These are phyloP conservation scores for Hylia prasina DNA, from an alignment of 2,113 vertebrate genomes.

Conservation along the genomic window DNA sequence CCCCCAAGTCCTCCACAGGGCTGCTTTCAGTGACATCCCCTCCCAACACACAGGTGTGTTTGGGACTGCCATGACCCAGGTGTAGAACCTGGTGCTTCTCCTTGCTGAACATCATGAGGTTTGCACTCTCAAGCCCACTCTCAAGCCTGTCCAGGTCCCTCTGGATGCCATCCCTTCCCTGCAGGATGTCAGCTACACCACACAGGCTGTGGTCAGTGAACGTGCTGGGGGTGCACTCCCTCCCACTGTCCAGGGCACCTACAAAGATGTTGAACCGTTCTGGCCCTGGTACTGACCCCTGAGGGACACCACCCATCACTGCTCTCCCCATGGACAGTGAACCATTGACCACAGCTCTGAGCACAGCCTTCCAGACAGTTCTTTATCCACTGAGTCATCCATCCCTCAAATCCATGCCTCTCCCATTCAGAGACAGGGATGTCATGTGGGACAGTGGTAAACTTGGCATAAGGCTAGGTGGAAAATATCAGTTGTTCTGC, in stretches of 20 bases:
- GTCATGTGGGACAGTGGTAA: not conserved
- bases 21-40: not conserved
- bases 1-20: too few species aligned
- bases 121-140: not conserved
- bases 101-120: not conserved
- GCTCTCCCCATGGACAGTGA: too few species aligned
- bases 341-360: not conserved
- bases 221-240: too few species aligned
- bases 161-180: not conserved
- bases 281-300: too few species aligned
- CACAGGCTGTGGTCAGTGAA: not conserved
- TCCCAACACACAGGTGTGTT: rapidly evolving
- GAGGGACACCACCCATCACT: too few species aligned
- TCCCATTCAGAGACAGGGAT: not conserved
- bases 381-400: not conserved
- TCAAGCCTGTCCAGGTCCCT: not conserved
- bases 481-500: not conserved
- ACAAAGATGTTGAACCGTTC: too few species aligned
- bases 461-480: not conserved
- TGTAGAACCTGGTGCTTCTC: too few species aligned
- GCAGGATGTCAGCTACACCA: not conserved
- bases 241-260: too few species aligned
- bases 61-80: not conserved
- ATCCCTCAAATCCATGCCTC: not conserved
- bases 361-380: not conserved